A percentile compares a stretch with the other conserved stretches of the same genome.
phyloP scores from a whole-genome alignment of 2,797 vertebrate genomes.

The Chaetophractus vellerosus region DNA sequence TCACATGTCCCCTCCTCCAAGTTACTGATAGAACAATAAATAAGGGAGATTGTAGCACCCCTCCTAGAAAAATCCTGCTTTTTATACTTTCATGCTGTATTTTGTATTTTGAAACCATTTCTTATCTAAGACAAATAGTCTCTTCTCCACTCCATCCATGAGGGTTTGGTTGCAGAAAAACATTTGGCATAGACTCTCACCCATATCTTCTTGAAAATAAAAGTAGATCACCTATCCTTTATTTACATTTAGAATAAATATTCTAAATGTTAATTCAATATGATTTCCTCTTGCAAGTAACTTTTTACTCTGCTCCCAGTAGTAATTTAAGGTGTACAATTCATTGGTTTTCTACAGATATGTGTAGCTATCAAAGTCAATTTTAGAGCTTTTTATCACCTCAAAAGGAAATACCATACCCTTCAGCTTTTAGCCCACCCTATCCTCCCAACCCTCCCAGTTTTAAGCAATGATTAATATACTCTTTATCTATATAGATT shows the following conservation, averaged over 20 bases:
- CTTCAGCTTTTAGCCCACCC: not conserved
- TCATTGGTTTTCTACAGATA: not conserved
- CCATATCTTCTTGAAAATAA: not conserved
- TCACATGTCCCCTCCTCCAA: not conserved
- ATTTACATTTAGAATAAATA: not conserved
- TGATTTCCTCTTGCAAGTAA: not conserved
- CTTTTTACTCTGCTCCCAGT: not conserved
- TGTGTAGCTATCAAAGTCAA: not conserved
- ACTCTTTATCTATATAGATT: not conserved
- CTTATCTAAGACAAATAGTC: conserved; percentile 17
- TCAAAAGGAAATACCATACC: not conserved
- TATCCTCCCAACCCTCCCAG: not conserved
- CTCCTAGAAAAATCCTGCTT: not conserved
- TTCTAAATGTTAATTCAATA: too few species aligned
- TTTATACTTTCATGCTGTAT: not conserved
- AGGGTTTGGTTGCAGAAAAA: not conserved
- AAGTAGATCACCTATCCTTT: not conserved
- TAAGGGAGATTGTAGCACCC: not conserved
- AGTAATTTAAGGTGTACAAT: not conserved
- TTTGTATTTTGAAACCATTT: not conserved
- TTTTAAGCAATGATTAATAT: not conserved
- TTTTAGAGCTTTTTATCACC: conserved; percentile 11
- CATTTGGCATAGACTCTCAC: not conserved
- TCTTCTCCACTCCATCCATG: not conserved
- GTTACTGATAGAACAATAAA: not conserved